Evolutionary conservation across 2,797 vertebrate species (phyloP).

Genomic region (Garrulus glandarius): DNA sequence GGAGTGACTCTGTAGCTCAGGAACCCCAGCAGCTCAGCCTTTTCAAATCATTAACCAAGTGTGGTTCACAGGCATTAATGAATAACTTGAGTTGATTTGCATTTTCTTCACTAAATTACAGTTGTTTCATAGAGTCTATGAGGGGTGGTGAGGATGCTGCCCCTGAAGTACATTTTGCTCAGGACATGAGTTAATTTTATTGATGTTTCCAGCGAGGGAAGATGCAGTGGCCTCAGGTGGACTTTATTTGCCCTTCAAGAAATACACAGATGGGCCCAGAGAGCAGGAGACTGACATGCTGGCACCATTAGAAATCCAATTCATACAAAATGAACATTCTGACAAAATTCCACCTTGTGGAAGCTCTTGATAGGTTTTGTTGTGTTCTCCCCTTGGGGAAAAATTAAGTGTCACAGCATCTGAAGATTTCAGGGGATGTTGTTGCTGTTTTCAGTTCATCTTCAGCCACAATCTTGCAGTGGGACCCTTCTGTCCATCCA

Average conservation of each 20-base stretch:
- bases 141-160: background rate
- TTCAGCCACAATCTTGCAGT: background rate
- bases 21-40: background rate
- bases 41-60: conserved; percentile 39
- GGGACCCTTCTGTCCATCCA: background rate
- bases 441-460: background rate
- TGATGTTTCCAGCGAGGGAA: background rate
- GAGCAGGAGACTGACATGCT: rapidly evolving
- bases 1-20: background rate
- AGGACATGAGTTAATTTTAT: background rate
- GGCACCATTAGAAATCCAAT: background rate
- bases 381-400: background rate
- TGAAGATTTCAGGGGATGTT: background rate
- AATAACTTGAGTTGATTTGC: conserved; percentile 21
- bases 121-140: background rate
- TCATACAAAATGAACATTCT: background rate
- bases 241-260: background rate
- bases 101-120: background rate
- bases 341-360: background rate
- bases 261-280: background rate
- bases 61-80: background rate
- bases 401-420: background rate
- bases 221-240: background rate
- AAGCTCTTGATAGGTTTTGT: background rate
- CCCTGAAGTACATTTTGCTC: background rate